A percentile compares a stretch with the other conserved stretches of the same genome.
These are phyloP conservation scores for Anoncus sp. DNA, from an alignment of 2,888 invertebrate genomes.

Conservation along the genomic window DNA sequence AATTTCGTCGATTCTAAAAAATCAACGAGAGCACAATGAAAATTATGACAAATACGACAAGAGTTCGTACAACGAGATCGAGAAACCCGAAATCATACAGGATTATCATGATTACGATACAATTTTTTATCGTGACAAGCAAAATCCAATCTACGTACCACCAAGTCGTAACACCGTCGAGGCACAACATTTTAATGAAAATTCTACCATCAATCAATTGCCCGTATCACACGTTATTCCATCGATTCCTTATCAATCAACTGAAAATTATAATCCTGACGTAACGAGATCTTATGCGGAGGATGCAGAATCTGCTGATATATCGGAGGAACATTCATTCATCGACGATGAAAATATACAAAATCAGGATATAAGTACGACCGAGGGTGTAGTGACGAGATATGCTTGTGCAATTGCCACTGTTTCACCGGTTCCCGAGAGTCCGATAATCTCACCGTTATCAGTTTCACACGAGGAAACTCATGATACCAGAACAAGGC, in stretches of 20 bases:
- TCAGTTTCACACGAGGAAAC: constrained; percentile 29
- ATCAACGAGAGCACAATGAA: constrained; percentile 24
- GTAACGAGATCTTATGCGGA: constrained; percentile 39
- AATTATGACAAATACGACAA: constrained; percentile 41
- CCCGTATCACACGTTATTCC: background rate
- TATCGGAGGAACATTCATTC: constrained; percentile 54
- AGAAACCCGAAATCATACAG: constrained; percentile 37
- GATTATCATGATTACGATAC: constrained; percentile 46
- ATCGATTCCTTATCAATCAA: background rate
- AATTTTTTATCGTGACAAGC: constrained; percentile 61
- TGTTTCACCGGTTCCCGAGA: constrained; percentile 73
- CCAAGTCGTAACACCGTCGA: constrained; percentile 35
- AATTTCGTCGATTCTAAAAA: constrained; percentile 35
- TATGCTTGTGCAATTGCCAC: constrained; percentile 80
- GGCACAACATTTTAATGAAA: constrained; percentile 30
- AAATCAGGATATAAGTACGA: constrained; percentile 80
- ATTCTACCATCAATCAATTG: background rate
- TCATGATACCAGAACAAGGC: background rate
- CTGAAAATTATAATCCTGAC: constrained; percentile 22
- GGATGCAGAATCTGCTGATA: constrained; percentile 34
- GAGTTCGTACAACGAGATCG: constrained; percentile 34
- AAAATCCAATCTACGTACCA: constrained; percentile 63
- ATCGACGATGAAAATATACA: constrained; percentile 75
- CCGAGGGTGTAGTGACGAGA: constrained; percentile 78
- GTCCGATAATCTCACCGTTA: constrained; percentile 55